Base-by-base conservation (phyloP, 2,113 vertebrate species). In the Cephalophus harveyi region DNA sequence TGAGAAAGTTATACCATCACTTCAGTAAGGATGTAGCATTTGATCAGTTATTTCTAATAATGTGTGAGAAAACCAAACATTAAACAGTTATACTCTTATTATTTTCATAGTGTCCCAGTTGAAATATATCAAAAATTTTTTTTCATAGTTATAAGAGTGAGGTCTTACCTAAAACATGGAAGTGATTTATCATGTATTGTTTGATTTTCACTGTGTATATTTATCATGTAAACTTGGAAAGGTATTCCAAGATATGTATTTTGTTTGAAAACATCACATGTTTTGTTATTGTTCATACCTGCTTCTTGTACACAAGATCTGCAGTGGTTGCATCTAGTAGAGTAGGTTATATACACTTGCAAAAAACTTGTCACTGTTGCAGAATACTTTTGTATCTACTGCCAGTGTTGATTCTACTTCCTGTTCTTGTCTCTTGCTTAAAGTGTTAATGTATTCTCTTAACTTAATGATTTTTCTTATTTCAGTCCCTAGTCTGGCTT, bases 41-140 rank as follows among this genome's bases (percentile, higher is more conserved):
- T 95, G 57, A 85, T 95, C 48, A 25, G 48, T 93, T 93, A 54
- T 87, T 97, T 95, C 36, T 89, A 91, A 87, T 78, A 81, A 76
- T 79, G 5, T 88, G 14, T 81, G 95, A 30, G 90, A 94, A 93
- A 89, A 57, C 7, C 59, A 55, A 85, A 23, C 33, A 78, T 84
- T 87, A 52, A 84, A 84, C 2, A 78, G 46, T 78, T 85, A 86
- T 33, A 15, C 5, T 52, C 92, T 64, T 74, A 16, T 82, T 89
- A 57, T 92, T 96, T 92, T 82, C 88, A 57, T 91, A 59, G 60
- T 46, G 2, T 90, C 33, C n/a, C 3, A 91, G 12, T 71, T 94
- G 36, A 94, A 95, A 92, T 81, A 89, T 50, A 64, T 76, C 55
- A 50, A 5, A 15, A 62, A 19, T 1, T 4, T 36, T 54, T 64